Evolutionary conservation across 1,140 invertebrate genomes (phyloP), one percentile per base, ranked within the genome.

Genomic region (Xylocopa sonorina): DNA sequence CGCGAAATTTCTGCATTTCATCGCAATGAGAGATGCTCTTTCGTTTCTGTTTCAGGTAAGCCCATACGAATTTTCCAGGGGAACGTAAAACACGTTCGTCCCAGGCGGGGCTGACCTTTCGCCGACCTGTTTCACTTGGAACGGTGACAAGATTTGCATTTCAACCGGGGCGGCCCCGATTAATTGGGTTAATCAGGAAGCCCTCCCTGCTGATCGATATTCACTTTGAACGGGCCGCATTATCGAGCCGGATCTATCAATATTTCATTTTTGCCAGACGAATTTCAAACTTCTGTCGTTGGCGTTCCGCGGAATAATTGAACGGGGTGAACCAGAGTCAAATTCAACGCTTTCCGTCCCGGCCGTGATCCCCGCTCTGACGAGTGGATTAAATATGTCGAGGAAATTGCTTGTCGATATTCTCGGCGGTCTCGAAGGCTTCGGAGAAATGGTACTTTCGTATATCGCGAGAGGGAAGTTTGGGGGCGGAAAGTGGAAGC

Each of bases 1-100:
- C n/a, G n/a, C n/a, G n/a, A n/a, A n/a, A n/a, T n/a, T n/a, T n/a
- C n/a, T n/a, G n/a, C n/a, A n/a, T n/a, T n/a, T n/a, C n/a, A n/a
- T n/a, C n/a, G n/a, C n/a, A n/a, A n/a, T n/a, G n/a, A n/a, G n/a
- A n/a, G n/a, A 27, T 66, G 38, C 14, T 34, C 46, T 55, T 81
- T 77, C 32, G 27, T 64, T 83, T 84, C 48, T 84, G 83, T 83
- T 85, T 48, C 82, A 85, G 83, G 83, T 85, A 78, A 84, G 83
- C 48, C 63, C 21, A 55, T n/a, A n/a, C 57, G 34, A 71, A 63
- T 50, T 18, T 24, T n/a, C 50, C 7, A 32, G 4, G 6, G 27
- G 21, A 50, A 34, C 27, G 32, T n/a, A 41, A 38, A 51, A 51
- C 55, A 46, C 50, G 41, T 55, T 69, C 71, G 62, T 69, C 53